Percentiles rank a stretch among this genome's conserved stretches.
Evolutionary conservation across 2,113 vertebrate species (phyloP).

Genomic region (Aptenodytes patagonicus): DNA sequence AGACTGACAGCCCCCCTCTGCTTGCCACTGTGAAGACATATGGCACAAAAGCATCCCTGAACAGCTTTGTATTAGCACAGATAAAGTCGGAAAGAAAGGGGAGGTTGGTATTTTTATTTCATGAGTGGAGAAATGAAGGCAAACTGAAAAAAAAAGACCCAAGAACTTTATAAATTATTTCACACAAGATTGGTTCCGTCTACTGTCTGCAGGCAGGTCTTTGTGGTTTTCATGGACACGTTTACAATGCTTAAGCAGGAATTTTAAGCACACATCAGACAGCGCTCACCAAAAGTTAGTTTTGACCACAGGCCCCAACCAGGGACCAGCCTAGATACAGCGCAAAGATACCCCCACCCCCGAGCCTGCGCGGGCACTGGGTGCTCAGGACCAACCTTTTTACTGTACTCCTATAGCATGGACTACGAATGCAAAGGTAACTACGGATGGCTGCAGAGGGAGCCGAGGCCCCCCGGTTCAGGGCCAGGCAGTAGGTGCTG

Average conservation of each 20-base stretch:
- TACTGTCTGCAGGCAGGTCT: background rate
- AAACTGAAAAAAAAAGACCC: background rate
- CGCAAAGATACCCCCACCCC: background rate
- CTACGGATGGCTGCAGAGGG: background rate
- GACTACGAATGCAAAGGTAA: background rate
- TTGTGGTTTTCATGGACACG: background rate
- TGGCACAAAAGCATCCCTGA: conserved; percentile 12
- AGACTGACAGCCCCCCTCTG: conserved; percentile 55
- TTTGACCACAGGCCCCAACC: background rate
- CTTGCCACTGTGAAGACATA: conserved; percentile 37
- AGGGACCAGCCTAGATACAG: background rate
- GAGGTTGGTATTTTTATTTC: conserved; percentile 20
- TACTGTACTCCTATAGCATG: background rate
- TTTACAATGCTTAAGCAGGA: background rate
- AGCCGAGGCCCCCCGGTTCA: rapidly evolving
- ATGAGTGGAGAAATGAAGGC: background rate
- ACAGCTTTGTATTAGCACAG: conserved; percentile 22
- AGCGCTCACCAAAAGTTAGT: background rate
- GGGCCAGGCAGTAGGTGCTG: background rate
- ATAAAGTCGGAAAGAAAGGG: background rate
- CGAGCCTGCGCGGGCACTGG: background rate
- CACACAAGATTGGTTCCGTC: background rate
- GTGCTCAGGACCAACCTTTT: background rate
- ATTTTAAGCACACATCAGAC: background rate
- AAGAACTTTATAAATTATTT: background rate